These are phyloP conservation scores for Caenorhabditis brenneri DNA, from an alignment of 1,140 invertebrate species.

Conservation along the genomic window DNA sequence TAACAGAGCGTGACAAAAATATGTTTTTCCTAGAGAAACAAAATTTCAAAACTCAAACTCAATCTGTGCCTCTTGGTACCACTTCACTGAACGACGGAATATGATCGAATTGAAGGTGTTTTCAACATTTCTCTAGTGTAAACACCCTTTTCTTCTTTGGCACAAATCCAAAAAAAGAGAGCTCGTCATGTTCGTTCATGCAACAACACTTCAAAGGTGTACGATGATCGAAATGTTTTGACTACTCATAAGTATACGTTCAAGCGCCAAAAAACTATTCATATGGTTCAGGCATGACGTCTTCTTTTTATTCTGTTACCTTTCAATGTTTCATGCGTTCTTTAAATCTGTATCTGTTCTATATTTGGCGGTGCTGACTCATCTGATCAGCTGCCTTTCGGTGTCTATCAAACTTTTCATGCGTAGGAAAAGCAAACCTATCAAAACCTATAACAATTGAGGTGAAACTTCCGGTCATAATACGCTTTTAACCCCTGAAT, in stretches of 20 bases:
- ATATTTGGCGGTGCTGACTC: background rate
- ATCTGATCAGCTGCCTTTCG: background rate
- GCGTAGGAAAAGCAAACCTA: background rate
- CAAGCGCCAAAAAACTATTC: background rate
- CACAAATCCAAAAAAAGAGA: conserved; percentile 16
- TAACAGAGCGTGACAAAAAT: too few species aligned
- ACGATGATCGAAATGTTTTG: background rate
- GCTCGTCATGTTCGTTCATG: background rate
- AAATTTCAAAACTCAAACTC: too few species aligned
- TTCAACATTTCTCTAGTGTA: background rate
- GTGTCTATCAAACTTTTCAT: background rate
- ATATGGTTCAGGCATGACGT: background rate
- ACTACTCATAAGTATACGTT: conserved; percentile 23
- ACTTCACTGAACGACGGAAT: too few species aligned
- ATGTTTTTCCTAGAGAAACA: too few species aligned
- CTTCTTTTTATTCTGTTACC: background rate
- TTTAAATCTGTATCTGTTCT: background rate
- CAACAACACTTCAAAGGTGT: conserved; percentile 31
- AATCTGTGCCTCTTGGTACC: too few species aligned
- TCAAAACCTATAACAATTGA: background rate
- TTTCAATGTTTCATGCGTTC: background rate
- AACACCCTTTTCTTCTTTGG: background rate
- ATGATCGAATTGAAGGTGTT: background rate
- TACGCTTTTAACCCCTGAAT: too few species aligned
- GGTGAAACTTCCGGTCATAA: background rate